phyloP scores from a whole-genome alignment of 1,140 invertebrate genomes.

The Eriosoma lanigerum region DNA sequence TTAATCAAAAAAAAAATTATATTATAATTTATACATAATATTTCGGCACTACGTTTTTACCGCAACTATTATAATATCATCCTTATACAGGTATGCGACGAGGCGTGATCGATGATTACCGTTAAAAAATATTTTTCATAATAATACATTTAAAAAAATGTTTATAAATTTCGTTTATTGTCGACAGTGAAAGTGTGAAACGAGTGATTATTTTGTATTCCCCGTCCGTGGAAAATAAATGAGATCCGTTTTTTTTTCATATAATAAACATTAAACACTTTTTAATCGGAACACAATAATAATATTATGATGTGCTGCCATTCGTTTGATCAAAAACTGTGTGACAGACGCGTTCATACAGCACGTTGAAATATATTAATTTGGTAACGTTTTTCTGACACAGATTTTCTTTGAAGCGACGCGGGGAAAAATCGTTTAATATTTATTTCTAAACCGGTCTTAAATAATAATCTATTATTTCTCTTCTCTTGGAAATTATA shows the following conservation, averaged over 20 bases:
- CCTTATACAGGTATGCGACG: not conserved
- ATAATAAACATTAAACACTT: not conserved
- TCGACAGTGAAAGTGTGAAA: too few relatives aligned
- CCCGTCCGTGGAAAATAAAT: too few relatives aligned
- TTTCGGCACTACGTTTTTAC: not conserved
- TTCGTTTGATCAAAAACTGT: slow-evolving; percentile 30
- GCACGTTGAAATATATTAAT: slow-evolving; percentile 1
- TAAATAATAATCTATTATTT: not conserved
- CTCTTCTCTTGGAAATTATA: slow-evolving; percentile 16
- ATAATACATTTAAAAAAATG: not conserved
- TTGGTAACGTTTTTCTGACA: slow-evolving; percentile 37
- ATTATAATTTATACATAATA: not conserved
- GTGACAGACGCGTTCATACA: not conserved
- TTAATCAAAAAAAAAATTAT: too few relatives aligned
- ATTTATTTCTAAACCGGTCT: slow-evolving; percentile 44
- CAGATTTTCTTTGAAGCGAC: slow-evolving; percentile 8
- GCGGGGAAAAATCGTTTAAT: slow-evolving; percentile 31
- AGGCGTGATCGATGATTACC: not conserved
- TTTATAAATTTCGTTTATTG: too few relatives aligned
- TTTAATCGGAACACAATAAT: not conserved
- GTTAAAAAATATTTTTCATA: not conserved
- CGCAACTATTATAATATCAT: not conserved
- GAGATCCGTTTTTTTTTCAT: not conserved
- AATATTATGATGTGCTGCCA: not conserved
- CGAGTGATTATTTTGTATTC: too few relatives aligned